These are phyloP conservation scores for Lagodon rhomboides DNA, from an alignment of 2,797 vertebrate genomes.

Conservation along the genomic window DNA sequence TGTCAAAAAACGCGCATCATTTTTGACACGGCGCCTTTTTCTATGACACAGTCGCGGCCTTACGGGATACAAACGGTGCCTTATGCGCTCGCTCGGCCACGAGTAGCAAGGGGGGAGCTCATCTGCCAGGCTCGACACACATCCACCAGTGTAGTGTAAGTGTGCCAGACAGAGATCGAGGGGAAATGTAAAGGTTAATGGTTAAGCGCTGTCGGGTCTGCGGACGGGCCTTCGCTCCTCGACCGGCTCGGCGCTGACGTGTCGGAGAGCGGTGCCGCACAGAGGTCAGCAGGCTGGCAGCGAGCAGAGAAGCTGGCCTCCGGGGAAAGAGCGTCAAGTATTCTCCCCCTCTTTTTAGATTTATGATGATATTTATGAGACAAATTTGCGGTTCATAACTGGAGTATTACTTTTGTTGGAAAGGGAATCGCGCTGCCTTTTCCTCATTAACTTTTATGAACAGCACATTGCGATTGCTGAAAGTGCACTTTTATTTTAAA, in stretches of 20 bases:
- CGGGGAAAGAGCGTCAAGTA: conserved; percentile 27
- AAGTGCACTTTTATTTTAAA: conserved; percentile 72
- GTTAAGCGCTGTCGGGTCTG: conserved; percentile 45
- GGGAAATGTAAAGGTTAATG: conserved; percentile 51
- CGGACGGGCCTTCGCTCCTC: conserved; percentile 13
- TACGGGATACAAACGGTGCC: conserved; percentile 35
- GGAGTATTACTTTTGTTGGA: conserved; percentile 63
- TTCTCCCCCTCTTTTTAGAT: conserved; percentile 42
- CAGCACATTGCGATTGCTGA: conserved; percentile 53
- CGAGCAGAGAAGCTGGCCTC: conserved; percentile 11
- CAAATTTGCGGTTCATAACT: conserved; percentile 56
- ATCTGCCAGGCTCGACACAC: conserved; percentile 40
- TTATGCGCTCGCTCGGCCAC: conserved; percentile 19
- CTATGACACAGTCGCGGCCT: conserved; percentile 41
- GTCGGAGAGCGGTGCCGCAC: conserved; percentile 2
- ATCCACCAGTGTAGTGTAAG: conserved; percentile 58
- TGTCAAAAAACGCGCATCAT: conserved; percentile 3
- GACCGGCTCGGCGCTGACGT: conserved; percentile 20
- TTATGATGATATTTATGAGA: conserved; percentile 55
- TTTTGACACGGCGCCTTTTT: conserved; percentile 50
- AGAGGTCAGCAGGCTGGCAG: conserved; percentile 25
- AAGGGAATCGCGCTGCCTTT: conserved; percentile 67
- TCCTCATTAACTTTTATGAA: conserved; percentile 58
- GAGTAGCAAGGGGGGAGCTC: background rate
- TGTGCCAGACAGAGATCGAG: conserved; percentile 45